Evolutionary conservation across 1,140 invertebrate genomes (phyloP).

Genomic region (Berghia stephanieae): DNA sequence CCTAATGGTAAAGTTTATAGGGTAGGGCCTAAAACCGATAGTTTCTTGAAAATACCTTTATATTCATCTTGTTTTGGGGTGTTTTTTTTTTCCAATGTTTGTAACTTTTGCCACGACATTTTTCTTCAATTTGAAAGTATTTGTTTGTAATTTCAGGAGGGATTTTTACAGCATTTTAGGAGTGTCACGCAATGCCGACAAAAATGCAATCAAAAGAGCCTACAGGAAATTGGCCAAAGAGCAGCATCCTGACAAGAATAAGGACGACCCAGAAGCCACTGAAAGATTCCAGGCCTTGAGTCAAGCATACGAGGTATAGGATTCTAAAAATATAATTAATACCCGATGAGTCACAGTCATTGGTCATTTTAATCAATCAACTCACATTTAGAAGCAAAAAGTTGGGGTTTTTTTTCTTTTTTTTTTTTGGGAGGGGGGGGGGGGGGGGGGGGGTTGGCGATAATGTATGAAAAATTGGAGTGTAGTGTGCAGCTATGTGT

Average conservation of each 20-base stretch:
- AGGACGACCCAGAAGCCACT: constrained; percentile 89
- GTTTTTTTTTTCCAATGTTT: not conserved
- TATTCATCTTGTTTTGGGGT: not conserved
- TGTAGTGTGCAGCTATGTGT: too few species aligned
- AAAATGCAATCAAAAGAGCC: constrained; percentile 97
- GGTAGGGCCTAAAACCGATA: not conserved
- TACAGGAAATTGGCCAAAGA: constrained; percentile 95
- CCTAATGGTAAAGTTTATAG: not conserved
- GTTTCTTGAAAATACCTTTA: too few species aligned
- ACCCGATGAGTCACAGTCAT: too few species aligned
- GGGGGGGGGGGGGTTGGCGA: too few species aligned
- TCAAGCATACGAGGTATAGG: constrained; percentile 89
- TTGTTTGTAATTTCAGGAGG: constrained; percentile 71
- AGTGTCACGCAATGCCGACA: constrained; percentile 82
- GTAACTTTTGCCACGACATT: not conserved
- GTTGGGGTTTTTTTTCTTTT: too few species aligned
- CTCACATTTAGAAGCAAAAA: too few species aligned
- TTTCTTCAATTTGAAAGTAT: not conserved
- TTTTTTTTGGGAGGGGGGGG: too few species aligned
- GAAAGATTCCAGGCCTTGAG: constrained; percentile 95
- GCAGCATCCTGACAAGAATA: constrained; percentile 98
- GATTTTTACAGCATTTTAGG: constrained; percentile 97
- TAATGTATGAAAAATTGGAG: too few species aligned
- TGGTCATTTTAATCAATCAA: too few species aligned
- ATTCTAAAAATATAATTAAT: not conserved